Percentiles rank a stretch among this genome's conserved stretches.
phyloP scores from a whole-genome alignment of 2,797 vertebrate genomes.

The Rallus crepitans region DNA sequence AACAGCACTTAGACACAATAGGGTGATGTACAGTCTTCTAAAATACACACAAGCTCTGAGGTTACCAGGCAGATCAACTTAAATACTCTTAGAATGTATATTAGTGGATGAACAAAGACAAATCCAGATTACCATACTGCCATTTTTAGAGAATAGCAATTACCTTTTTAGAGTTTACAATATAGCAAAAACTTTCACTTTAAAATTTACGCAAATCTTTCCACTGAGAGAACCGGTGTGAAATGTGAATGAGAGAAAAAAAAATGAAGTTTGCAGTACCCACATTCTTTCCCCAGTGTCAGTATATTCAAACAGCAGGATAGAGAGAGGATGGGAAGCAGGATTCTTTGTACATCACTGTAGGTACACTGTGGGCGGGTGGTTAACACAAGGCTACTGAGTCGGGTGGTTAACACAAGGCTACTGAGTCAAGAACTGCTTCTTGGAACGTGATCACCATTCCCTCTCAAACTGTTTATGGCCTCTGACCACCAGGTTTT shows the following conservation, averaged over 20 bases:
- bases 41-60: neutral
- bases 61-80: neutral
- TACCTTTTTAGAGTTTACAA: neutral
- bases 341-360: neutral
- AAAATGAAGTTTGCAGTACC: neutral
- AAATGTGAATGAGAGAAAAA: neutral
- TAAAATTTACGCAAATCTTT: neutral
- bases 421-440: neutral
- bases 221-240: neutral
- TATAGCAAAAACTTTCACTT: neutral
- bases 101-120: neutral
- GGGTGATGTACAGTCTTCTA: neutral
- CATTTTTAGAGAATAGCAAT: neutral
- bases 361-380: accelerated
- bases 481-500: neutral
- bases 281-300: neutral
- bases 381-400: neutral
- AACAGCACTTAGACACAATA: neutral
- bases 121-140: neutral
- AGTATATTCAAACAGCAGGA: neutral
- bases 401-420: neutral
- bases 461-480: neutral
- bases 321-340: neutral
- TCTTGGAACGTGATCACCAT: neutral
- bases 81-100: neutral